Percentiles rank a stretch among this genome's conserved stretches.
Conservation (phyloP, 2,113 vertebrate species). For the Galeopterus variegatus region DNA sequence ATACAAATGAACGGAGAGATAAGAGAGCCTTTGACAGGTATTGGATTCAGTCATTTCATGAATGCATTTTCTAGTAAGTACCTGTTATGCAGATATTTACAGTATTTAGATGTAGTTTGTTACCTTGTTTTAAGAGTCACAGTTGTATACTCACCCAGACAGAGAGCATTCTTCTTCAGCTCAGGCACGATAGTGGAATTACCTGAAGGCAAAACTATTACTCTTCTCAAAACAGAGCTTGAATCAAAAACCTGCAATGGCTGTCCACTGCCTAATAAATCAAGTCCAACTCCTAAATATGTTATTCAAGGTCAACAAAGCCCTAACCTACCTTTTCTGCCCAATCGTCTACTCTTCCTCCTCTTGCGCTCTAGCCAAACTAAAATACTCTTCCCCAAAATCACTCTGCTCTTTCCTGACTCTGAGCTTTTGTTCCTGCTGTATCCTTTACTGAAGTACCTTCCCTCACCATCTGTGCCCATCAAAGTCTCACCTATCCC, state of each 20-base stretch:
- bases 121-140: constrained; percentile 46
- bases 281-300: constrained; percentile 49
- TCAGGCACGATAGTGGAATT: background rate
- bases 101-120: constrained; percentile 13
- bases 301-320: constrained; percentile 34
- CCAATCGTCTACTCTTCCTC: background rate
- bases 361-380: background rate
- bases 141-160: background rate
- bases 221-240: constrained; percentile 14
- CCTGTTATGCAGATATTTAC: background rate
- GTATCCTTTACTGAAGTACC: background rate
- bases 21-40: constrained; percentile 10
- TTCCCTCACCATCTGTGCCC: background rate
- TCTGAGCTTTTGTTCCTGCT: constrained; percentile 50
- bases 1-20: constrained; percentile 22
- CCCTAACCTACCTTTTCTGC: background rate
- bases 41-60: background rate
- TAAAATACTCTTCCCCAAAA: constrained; percentile 22
- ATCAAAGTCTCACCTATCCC: background rate
- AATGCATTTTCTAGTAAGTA: constrained; percentile 12
- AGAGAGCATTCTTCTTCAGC: background rate
- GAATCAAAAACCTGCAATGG: constrained; percentile 25
- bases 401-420: background rate
- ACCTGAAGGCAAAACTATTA: constrained; percentile 37
- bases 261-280: constrained; percentile 38